Evolutionary conservation across 2,888 invertebrate species (phyloP).

Genomic region (Drosophila fungiperda): DNA sequence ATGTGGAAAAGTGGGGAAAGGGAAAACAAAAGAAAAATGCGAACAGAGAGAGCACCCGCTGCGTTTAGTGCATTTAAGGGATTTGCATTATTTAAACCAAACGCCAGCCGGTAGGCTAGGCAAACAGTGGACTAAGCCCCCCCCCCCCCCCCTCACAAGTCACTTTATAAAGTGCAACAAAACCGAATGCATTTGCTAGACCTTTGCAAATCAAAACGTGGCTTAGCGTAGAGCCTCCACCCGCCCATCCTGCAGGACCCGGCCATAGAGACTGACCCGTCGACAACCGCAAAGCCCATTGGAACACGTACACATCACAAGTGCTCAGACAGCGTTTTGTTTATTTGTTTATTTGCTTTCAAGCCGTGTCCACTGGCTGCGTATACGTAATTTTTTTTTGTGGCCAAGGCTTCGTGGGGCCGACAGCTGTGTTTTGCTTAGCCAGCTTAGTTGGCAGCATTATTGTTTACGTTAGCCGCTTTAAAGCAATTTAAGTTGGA

Average conservation of each 20-base stretch:
- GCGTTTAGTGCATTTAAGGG: constrained; percentile 73
- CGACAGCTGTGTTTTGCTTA: constrained; percentile 23
- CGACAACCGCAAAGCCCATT: constrained; percentile 41
- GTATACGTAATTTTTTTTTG: constrained; percentile 71
- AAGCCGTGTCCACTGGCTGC: constrained; percentile 27
- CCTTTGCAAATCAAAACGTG: constrained; percentile 61
- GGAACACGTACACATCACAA: constrained; percentile 63
- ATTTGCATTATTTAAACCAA: constrained; percentile 76
- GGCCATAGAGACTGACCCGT: constrained; percentile 4
- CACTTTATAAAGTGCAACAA: constrained; percentile 46
- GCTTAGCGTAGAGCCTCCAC: constrained; percentile 44
- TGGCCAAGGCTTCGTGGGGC: constrained; percentile 49
- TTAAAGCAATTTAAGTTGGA: constrained; percentile 63
- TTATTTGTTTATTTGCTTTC: constrained; percentile 57
- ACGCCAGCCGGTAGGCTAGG: constrained; percentile 22
- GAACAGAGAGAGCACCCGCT: constrained; percentile 36
- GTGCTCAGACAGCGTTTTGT: constrained; percentile 62
- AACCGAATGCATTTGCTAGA: constrained; percentile 51
- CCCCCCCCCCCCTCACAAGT: background rate
- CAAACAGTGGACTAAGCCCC: constrained; percentile 10
- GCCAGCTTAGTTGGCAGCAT: constrained; percentile 36
- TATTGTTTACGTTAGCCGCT: constrained; percentile 58
- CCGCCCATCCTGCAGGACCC: background rate
- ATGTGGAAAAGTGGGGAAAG: background rate
- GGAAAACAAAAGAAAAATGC: constrained; percentile 14